Evolutionary conservation across 2,888 invertebrate species (phyloP), one percentile per base, ranked within the genome.

Genomic region (Aphodius sticticus): DNA sequence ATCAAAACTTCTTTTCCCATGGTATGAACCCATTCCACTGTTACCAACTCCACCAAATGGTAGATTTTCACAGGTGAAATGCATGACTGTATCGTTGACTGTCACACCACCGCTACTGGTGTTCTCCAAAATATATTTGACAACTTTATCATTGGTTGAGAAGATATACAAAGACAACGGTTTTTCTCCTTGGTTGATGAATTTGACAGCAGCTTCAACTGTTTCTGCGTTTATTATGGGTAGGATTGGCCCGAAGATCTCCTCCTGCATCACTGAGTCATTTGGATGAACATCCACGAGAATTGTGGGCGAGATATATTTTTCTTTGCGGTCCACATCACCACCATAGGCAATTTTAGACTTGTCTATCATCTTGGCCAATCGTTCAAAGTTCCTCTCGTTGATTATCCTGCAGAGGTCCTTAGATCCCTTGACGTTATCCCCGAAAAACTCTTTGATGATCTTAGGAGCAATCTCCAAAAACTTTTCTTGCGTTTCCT

Each of bases 1-100:
- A 84, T 99, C 96, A 86, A 96, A 99, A 0, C 96, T 94, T 82
- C 92, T 91, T 89, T 95, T 95, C 78, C 99, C 99, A 89, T 99
- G 99, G 90, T 99, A 99, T 0, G 93, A 90, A 53, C 98, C 98
- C 90, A 98, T 96, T 72, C 99, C 99, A 87, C 98, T 98, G 85
- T 91, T 89, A 2, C 99, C 99, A 76, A 99, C 96, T 6, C 99
- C 99, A 77, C 99, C 99, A 89, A 99, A 99, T 0, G 99, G 99
- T 82, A 99, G 89, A 14, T 95, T 93, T 81, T 97, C 96, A 89
- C 98, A 97, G 92, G 92, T 91, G 87, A 92, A 91, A 86, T 98
- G 97, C 92, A 96, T 92, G 80, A 98, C 87, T 35, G 94, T 94
- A 88, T 99, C 98, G 91, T 99, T 99, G 86, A 96, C 91, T 86